A percentile compares a stretch with the other conserved stretches of the same genome.
These are phyloP conservation scores for Adoxophyes honmai DNA, from an alignment of 1,140 invertebrate genomes.

Conservation along the genomic window DNA sequence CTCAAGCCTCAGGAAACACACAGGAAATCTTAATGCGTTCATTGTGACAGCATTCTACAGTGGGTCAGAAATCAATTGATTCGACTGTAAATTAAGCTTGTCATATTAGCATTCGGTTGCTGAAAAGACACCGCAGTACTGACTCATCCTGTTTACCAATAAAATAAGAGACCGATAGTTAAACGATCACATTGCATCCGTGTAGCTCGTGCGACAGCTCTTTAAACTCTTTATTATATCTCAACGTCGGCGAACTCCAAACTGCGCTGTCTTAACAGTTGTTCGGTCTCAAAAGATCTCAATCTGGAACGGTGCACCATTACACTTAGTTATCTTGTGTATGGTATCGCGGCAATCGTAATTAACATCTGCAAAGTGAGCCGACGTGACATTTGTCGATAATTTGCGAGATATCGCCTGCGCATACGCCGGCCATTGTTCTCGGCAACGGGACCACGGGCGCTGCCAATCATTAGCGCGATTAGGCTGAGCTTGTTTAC, in stretches of 20 bases:
- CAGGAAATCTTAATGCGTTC: no score
- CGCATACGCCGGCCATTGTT: neutral
- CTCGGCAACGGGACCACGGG: neutral
- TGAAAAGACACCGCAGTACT: no score
- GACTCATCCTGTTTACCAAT: no score
- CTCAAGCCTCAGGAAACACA: no score
- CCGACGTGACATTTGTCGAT: constrained; percentile 12
- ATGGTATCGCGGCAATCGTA: constrained; percentile 7
- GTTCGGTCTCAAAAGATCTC: constrained; percentile 13
- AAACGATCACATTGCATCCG: no score
- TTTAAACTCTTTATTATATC: constrained; percentile 9
- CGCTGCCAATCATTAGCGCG: constrained; percentile 7
- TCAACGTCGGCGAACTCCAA: neutral
- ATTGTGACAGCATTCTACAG: no score
- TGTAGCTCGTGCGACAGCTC: no score
- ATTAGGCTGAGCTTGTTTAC: neutral
- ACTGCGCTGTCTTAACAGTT: constrained; percentile 5
- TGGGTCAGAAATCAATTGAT: no score
- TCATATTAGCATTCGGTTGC: no score
- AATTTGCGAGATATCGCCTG: constrained; percentile 4
- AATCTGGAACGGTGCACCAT: constrained; percentile 7
- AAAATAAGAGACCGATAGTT: no score
- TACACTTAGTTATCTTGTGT: constrained; percentile 12
- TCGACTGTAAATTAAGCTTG: no score
- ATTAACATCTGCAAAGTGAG: neutral